Evolutionary conservation across 2,888 invertebrate species (phyloP), one percentile per base, ranked within the genome.

Genomic region (Calameuta pallipes): DNA sequence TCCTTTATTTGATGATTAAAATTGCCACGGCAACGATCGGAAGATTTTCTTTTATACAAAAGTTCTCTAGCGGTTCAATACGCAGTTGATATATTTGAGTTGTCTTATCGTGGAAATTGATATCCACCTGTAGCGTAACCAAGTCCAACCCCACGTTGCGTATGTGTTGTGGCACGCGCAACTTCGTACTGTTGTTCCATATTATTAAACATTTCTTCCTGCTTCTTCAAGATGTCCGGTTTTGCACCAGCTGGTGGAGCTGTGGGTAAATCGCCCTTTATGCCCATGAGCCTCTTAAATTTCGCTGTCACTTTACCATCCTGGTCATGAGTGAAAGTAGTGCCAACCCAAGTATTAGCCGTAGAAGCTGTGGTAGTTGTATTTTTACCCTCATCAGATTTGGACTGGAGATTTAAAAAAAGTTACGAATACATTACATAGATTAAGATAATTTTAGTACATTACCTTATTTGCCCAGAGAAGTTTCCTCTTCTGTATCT

Each of bases 181-280:
- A 98, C 97, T 92, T 98, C 98, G 90, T 99, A 99, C 91, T 99
- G 98, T 84, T 97, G 96, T 89, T 99, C 98, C 95, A 99, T 96
- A 75, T 96, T 96, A 83, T 94, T 95, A 92, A 99, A 98, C 93
- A 98, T 94, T 89, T 98, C 97, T 87, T 97, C 96, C 86, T 95
- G 95, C 85, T 95, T 95, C 86, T 94, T 95, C 70, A 95, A 92
- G 6, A 94, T 94, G 84, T 95, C 95, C 0, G 91, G 91, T 36
- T 92, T 93, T 0, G 92, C 83, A 30, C 92, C 92, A 68, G 90
- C 87, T 0, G 89, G 79, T 1, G 83, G 83, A 73, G 91, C 91
- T 0, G 92, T 85, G 34, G 92, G 92, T 1, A 92, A 89, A 30
- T 93, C 93, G 0, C 91, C 94, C 91, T 96, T 97, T 82, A 99